These are phyloP conservation scores for Minunthozetes semirufus DNA, from an alignment of 2,888 invertebrate genomes.

Conservation along the genomic window DNA sequence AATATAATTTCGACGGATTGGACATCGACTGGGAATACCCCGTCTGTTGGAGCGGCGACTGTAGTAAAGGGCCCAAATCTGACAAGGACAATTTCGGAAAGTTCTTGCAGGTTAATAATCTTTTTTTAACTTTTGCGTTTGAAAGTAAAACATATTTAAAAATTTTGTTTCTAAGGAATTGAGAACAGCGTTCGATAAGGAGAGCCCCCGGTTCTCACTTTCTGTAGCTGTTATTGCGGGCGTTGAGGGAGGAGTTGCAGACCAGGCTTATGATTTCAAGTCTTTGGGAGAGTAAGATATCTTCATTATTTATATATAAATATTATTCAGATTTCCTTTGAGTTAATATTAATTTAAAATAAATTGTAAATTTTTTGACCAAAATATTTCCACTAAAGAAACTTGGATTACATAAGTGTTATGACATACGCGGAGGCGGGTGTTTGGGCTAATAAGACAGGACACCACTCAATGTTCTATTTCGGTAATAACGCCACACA, in stretches of 20 bases:
- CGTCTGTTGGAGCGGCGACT: slow-evolving; percentile 8
- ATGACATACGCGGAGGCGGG: background rate
- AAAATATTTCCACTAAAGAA: no score
- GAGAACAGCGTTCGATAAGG: background rate
- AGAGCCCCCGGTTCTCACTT: background rate
- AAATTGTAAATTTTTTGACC: no score
- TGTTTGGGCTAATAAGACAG: background rate
- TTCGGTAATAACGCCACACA: background rate
- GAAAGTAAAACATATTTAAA: background rate
- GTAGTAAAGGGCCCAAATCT: background rate
- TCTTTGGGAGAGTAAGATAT: background rate
- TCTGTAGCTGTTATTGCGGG: background rate
- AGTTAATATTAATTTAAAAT: no score
- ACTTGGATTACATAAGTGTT: slow-evolving; percentile 4
- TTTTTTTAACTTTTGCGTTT: no score
- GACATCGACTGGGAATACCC: slow-evolving; percentile 23
- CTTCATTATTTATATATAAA: no score
- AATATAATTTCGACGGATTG: background rate
- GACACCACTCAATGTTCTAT: background rate
- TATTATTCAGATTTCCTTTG: no score
- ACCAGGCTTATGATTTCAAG: background rate
- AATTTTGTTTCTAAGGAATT: background rate
- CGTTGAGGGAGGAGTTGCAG: background rate
- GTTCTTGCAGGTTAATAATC: background rate
- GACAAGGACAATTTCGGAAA: background rate